phyloP scores from a whole-genome alignment of 2,888 invertebrate species.

The Rhingia rostrata region DNA sequence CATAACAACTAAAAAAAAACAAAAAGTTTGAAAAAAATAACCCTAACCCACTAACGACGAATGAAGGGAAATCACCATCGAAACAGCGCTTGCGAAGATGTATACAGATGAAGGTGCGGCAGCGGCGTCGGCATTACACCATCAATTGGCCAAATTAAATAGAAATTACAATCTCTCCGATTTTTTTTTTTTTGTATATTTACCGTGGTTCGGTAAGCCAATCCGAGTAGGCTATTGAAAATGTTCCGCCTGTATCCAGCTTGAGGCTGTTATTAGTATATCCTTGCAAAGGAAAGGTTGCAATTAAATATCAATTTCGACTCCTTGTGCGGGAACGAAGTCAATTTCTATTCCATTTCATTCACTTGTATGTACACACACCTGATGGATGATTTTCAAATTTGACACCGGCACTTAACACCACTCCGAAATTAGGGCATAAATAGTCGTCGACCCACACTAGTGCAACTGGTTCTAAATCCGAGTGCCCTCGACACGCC shows the following conservation, averaged over 20 bases:
- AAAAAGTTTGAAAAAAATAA: constrained; percentile 2
- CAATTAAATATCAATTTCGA: constrained; percentile 61
- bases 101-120: constrained; percentile 56
- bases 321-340: constrained; percentile 23
- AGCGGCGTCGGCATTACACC: constrained; percentile 61
- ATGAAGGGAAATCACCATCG: constrained; percentile 48
- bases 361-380: constrained; percentile 51
- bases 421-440: constrained; percentile 65
- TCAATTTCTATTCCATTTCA: constrained; percentile 56
- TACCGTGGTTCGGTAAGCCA: constrained; percentile 83
- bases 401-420: constrained; percentile 55
- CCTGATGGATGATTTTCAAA: constrained; percentile 44
- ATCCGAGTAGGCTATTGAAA: constrained; percentile 82
- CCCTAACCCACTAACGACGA: neutral
- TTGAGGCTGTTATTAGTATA: constrained; percentile 73
- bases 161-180: constrained; percentile 40
- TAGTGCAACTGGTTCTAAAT: constrained; percentile 72
- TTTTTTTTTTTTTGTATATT: constrained; percentile 31
- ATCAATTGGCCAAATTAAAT: constrained; percentile 72
- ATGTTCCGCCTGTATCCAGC: constrained; percentile 82
- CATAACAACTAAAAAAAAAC: constrained; percentile 45
- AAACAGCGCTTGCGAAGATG: neutral
- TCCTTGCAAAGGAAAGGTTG: constrained; percentile 15
- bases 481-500: constrained; percentile 51
- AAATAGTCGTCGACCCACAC: constrained; percentile 42